Evolutionary conservation across 1,140 invertebrate species (phyloP).

Genomic region (Heliconius hewitsoni): DNA sequence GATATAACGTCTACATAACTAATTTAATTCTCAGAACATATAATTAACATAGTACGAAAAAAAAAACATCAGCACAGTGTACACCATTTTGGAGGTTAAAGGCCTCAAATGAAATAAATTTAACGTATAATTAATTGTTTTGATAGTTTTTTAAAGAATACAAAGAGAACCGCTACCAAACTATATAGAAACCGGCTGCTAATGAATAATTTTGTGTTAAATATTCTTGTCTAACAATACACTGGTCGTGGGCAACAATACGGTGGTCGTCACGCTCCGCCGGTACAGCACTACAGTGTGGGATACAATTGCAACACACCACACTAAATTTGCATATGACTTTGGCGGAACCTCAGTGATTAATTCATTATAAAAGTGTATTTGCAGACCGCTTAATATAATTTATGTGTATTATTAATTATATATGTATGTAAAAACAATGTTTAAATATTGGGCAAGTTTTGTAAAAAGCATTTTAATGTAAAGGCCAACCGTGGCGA

Average conservation of each 20-base stretch:
- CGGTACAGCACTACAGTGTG: conserved; percentile 47
- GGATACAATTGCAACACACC: conserved; percentile 62
- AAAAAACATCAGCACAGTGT: conserved; percentile 22
- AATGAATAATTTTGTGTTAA: conserved; percentile 62
- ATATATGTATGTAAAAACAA: neutral
- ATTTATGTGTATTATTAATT: conserved; percentile 24
- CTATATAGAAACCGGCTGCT: conserved; percentile 47
- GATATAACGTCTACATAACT: neutral
- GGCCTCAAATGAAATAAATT: conserved; percentile 39
- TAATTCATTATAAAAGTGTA: conserved; percentile 55
- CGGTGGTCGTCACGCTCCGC: conserved; percentile 60
- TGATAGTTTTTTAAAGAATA: conserved; percentile 40
- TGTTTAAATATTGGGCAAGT: neutral
- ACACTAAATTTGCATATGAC: conserved; percentile 69
- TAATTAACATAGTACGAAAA: conserved; percentile 3
- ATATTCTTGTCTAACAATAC: conserved; percentile 37
- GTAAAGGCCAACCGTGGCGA: too few relatives aligned
- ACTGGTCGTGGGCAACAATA: conserved; percentile 37
- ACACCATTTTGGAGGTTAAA: conserved; percentile 28
- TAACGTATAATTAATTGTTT: conserved; percentile 44
- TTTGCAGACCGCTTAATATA: conserved; percentile 29
- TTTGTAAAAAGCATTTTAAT: neutral
- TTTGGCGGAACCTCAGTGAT: conserved; percentile 59
- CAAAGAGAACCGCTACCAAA: conserved; percentile 40
- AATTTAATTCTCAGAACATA: conserved; percentile 1